These are phyloP conservation scores for Sympetrum striolatum DNA, from an alignment of 2,888 invertebrate species.

Conservation along the genomic window DNA sequence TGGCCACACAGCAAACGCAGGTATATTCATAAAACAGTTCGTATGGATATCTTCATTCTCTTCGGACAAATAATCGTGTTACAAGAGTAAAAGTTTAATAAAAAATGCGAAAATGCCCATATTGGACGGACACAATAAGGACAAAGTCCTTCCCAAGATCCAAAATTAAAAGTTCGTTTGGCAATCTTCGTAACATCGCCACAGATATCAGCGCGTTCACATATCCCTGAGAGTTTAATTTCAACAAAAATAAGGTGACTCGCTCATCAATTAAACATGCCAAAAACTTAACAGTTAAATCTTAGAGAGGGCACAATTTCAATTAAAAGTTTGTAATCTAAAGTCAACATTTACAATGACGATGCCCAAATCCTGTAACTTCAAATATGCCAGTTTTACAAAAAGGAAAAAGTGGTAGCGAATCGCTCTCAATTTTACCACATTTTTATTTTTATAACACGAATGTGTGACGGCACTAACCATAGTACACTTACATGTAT, in stretches of 20 bases:
- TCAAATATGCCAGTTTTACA: constrained; percentile 17
- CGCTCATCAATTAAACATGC: not conserved
- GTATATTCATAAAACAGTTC: not conserved
- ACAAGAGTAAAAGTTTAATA: not conserved
- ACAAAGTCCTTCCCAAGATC: constrained; percentile 23
- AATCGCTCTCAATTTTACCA: constrained; percentile 1
- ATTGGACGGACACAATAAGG: constrained; percentile 35
- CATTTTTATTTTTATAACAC: not conserved
- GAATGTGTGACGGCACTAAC: constrained; percentile 6
- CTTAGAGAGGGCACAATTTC: not conserved
- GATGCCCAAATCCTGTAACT: not conserved
- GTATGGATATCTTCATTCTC: not conserved
- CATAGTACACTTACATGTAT: constrained; percentile 1
- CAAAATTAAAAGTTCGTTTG: constrained; percentile 1
- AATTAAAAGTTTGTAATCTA: not conserved
- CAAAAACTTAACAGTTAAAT: not conserved
- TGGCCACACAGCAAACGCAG: not conserved
- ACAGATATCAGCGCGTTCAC: not conserved
- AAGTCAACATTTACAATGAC: constrained; percentile 10
- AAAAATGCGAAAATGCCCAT: constrained; percentile 11
- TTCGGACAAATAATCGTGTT: not conserved
- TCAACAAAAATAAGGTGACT: constrained; percentile 28
- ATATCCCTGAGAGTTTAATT: constrained; percentile 35
- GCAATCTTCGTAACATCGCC: not conserved
- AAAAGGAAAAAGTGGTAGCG: constrained; percentile 18